Percentiles rank a stretch among this genome's conserved stretches.
Conservation (phyloP, 2,797 vertebrate species). For the Potorous gilbertii region DNA sequence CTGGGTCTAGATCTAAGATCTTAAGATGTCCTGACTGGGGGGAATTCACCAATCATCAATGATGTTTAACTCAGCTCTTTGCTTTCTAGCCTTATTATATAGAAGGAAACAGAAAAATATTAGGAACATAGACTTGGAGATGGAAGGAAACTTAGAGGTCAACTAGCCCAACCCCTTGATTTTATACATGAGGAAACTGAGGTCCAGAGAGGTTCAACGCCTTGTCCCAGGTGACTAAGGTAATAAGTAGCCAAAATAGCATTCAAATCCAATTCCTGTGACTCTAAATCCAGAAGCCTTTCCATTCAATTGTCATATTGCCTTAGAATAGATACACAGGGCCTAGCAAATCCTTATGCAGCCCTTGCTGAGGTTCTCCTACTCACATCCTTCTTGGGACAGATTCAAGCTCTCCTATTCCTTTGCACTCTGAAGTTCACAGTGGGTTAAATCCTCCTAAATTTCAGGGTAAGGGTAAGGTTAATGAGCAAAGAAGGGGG, state of each 20-base stretch:
- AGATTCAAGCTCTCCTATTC: neutral
- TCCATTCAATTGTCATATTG: neutral
- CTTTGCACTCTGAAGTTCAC: neutral
- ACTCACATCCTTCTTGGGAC: neutral
- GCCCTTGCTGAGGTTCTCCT: neutral
- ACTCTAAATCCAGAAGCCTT: neutral
- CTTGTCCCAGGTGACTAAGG: neutral
- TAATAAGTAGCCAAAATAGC: neutral
- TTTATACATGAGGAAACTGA: neutral
- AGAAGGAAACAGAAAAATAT: conserved; percentile 22
- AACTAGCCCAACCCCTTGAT: neutral
- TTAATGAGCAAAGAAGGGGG: neutral
- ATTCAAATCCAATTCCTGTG: neutral
- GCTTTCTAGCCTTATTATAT: conserved; percentile 12
- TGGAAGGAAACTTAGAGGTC: neutral
- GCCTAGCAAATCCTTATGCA: neutral
- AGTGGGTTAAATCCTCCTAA: neutral
- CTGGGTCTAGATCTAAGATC: neutral
- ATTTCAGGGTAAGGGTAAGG: neutral
- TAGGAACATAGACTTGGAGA: neutral
- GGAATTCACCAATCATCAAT: neutral
- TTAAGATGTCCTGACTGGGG: neutral
- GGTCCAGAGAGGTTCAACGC: neutral
- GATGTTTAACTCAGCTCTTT: conserved; percentile 26
- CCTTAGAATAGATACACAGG: neutral